Base-by-base conservation (phyloP, 2,113 vertebrate genomes). In the Campylorhamphus procurvoides region DNA sequence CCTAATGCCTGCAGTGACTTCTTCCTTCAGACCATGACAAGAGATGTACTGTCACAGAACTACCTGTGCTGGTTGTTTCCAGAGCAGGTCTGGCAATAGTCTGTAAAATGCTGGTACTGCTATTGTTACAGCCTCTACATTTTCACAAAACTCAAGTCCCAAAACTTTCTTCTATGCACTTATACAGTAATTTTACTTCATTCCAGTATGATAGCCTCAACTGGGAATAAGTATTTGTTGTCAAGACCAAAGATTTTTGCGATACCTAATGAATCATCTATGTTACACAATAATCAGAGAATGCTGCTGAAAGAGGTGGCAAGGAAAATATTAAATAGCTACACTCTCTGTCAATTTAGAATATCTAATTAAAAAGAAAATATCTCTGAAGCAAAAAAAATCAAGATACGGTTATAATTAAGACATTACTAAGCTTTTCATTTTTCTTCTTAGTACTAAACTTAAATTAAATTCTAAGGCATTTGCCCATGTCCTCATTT, bases 361-460 rank as follows among this genome's bases (percentile, higher is more conserved):
- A 59, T 59, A 95, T 85, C 74, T 85, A 90, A 94, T 92, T 92
- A 89, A 92, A 95, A 87, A 63, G 31, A 94, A 93, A 95, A 55
- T 84, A 73, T 62, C 3, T 42, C 82, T 73, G 71, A 93, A 95
- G 56, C 14, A 88, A 89, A 88, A 89, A 60, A 63, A 80, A 76
- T 42, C 56, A 78, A 78, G 67, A 76, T 39, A 49, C 10, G 12
- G 9, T 42, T 78, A 87, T 94, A 96, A 97, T 96, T 89, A 92
- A 95, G 86, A 74, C 68, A 96, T 96, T 97, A 78, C 68, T 79
- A 86, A 88, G 72, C 64, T 95, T 94, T 97, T 91, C 40, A 87
- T 95, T 93, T 97, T 91, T 95, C 73, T 84, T 85, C 77, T 84
- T 73, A 87, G 72, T 58, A 42, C 60, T 17, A 49, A 90, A 89